Conservation (phyloP, 1,140 invertebrate genomes). For the Calliopsis andreniformis region DNA sequence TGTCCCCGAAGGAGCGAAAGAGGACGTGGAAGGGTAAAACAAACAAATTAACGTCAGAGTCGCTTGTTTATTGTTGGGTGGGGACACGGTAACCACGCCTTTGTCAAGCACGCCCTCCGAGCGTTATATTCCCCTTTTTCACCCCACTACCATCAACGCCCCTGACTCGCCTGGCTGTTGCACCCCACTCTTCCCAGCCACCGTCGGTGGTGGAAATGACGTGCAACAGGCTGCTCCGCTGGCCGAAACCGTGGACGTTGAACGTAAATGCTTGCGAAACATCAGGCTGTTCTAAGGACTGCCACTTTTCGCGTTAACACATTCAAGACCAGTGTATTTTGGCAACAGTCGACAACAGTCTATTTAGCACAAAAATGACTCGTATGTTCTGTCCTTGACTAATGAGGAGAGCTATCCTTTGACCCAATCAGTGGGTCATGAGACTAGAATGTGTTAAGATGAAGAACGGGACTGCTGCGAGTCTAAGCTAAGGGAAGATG, state of each 20-base stretch:
- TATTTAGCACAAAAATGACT: too few relatives aligned
- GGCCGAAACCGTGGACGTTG: constrained; percentile 30
- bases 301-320: too few relatives aligned
- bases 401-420: too few relatives aligned
- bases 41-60: constrained; percentile 79
- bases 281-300: neutral
- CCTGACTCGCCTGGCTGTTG: constrained; percentile 48
- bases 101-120: constrained; percentile 77
- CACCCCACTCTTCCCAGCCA: constrained; percentile 48
- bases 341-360: too few relatives aligned
- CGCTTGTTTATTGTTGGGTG: constrained; percentile 81
- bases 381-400: too few relatives aligned
- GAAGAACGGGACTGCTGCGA: too few relatives aligned
- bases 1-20: constrained; percentile 38
- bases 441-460: too few relatives aligned
- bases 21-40: constrained; percentile 71
- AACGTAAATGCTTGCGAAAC: constrained; percentile 33
- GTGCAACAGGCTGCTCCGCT: constrained; percentile 78
- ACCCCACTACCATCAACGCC: constrained; percentile 71
- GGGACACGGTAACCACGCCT: constrained; percentile 78
- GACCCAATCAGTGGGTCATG: too few relatives aligned
- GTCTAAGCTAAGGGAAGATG: too few relatives aligned
- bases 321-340: too few relatives aligned
- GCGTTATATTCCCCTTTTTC: constrained; percentile 61
- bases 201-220: constrained; percentile 68